Conservation (phyloP, 2,888 invertebrate genomes). For the Drosophila neotestacea region DNA sequence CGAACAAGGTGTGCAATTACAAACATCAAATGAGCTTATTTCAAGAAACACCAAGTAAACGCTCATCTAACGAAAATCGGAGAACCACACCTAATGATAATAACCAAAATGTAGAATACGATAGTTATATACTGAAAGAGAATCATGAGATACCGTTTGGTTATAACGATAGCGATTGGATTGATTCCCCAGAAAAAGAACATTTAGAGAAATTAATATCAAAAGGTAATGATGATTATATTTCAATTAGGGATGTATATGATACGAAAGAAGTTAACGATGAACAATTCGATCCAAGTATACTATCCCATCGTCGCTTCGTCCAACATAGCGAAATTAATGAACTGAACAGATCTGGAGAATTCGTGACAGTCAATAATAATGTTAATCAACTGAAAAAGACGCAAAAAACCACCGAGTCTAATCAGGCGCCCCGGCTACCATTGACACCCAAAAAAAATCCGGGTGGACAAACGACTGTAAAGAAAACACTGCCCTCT, state of each 20-base stretch:
- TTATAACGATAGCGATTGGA: slow-evolving; percentile 62
- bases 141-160: slow-evolving; percentile 60
- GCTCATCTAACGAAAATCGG: slow-evolving; percentile 34
- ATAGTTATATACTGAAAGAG: slow-evolving; percentile 65
- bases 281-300: slow-evolving; percentile 38
- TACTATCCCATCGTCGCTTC: slow-evolving; percentile 58
- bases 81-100: slow-evolving; percentile 43
- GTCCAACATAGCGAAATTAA: slow-evolving; percentile 66
- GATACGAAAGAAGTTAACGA: slow-evolving; percentile 38
- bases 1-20: slow-evolving; percentile 32
- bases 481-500: slow-evolving; percentile 76
- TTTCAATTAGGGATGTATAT: slow-evolving; percentile 44
- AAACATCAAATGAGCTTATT: slow-evolving; percentile 72
- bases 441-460: slow-evolving; percentile 69
- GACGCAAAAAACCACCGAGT: slow-evolving; percentile 36
- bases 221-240: slow-evolving; percentile 35
- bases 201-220: slow-evolving; percentile 16
- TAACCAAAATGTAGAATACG: slow-evolving; percentile 46
- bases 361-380: slow-evolving; percentile 35
- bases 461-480: slow-evolving; percentile 49
- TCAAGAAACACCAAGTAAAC: slow-evolving; percentile 52
- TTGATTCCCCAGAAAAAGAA: slow-evolving; percentile 35
- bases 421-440: slow-evolving; percentile 48
- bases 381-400: slow-evolving; percentile 48
- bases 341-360: slow-evolving; percentile 24